Base-by-base conservation (phyloP, 1,140 invertebrate species). In the Zaprionus kolodkinae region DNA sequence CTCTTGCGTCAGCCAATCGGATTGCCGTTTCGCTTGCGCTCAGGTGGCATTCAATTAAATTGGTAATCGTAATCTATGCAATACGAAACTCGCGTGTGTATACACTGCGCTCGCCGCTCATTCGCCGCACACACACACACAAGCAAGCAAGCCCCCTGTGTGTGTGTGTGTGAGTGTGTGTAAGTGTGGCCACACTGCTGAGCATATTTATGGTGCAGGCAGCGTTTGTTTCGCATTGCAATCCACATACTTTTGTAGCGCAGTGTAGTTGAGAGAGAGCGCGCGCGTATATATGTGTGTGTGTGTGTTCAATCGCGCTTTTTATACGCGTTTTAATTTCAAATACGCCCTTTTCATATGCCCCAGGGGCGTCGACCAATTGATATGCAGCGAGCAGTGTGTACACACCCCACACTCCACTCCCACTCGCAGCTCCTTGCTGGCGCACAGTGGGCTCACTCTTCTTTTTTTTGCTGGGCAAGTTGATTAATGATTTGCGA, bases 401-500 rank as follows among this genome's bases (percentile, higher is more conserved):
- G 33, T 30, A 30, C 6, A 30, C 27, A 30, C 27, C 27, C 21
- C 6, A 30, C 27, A 30, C 27, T 6, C 27, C 27, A 30, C 27
- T 30, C 27, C 45, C 27, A 11, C 45, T 35, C 36, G 7, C 64
- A 55, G 15, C 52, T 33, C 27, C 60, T 43, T 45, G 67, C 65
- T 45, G 65, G 2, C 40, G 13, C n/a, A 45, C n/a, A 45, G n/a
- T 45, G 40, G n/a, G 40, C n/a, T 15, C n/a, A 45, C 40, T 15
- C 21, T 43, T 15, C 4, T 30, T 30, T 30, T 30, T 30, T 30
- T 17, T 45, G 40, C 40, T 6, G 40, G 40, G 3, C 43, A 70
- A 69, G 64, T 89, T 89, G 85, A 89, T 89, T 89, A 89, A 89
- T 89, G 85, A 90, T 89, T 89, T 90, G 78, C 70, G 81, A 89